Conservation (phyloP, 2,797 vertebrate species). For the Gymnoscopelus microlampas region DNA sequence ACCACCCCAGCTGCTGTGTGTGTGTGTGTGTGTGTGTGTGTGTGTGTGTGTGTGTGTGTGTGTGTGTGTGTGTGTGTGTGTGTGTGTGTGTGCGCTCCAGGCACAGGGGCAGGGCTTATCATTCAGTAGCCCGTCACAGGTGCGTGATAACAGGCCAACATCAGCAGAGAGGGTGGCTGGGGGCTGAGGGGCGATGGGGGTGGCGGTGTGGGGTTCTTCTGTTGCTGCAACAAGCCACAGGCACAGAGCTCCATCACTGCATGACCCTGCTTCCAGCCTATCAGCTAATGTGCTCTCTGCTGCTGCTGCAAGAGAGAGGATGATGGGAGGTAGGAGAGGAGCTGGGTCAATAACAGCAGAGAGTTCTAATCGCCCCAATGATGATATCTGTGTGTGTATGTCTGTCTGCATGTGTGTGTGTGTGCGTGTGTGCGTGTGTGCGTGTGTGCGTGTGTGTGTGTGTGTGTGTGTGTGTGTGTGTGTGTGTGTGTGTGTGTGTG, state of each 20-base stretch:
- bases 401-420: not conserved
- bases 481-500: conserved; percentile 9
- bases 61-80: too few species aligned
- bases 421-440: not conserved
- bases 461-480: not conserved
- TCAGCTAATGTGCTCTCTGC: conserved; percentile 10
- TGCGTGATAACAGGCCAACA: not conserved
- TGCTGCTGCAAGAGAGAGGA: not conserved
- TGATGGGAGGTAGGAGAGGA: not conserved
- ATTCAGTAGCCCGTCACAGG: not conserved
- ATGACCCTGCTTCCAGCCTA: not conserved
- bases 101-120: not conserved
- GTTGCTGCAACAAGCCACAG: not conserved
- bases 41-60: too few species aligned
- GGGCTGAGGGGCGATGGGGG: not conserved
- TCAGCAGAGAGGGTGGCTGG: not conserved
- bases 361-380: conserved; percentile 39
- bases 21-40: too few species aligned
- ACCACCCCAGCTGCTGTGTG: too few species aligned
- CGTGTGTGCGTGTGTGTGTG: not conserved
- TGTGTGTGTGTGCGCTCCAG: too few species aligned
- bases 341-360: not conserved
- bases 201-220: not conserved
- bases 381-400: conserved; percentile 24
- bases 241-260: not conserved